These are phyloP conservation scores for Myotis lucifugus DNA, from an alignment of 2,113 vertebrate genomes.

Conservation along the genomic window DNA sequence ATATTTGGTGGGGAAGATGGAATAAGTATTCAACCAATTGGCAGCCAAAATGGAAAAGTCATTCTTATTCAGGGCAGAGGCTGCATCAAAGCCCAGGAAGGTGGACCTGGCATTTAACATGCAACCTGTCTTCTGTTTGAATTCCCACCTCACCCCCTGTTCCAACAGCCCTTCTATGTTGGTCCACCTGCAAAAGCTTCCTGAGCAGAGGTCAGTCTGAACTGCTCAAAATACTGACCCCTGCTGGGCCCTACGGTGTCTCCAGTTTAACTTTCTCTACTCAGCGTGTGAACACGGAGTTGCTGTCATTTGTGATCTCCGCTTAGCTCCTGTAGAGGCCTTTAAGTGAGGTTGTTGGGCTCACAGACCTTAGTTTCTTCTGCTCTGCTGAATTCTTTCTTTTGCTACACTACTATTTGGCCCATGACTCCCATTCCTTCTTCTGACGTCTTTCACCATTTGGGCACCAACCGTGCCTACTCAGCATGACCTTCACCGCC, in stretches of 20 bases:
- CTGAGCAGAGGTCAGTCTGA: background rate
- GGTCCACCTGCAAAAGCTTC: background rate
- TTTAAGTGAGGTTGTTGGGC: background rate
- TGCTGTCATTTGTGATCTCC: background rate
- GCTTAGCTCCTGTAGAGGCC: background rate
- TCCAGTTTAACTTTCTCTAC: background rate
- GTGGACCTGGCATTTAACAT: background rate
- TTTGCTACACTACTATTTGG: accelerated
- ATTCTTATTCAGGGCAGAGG: background rate
- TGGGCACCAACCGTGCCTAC: no score
- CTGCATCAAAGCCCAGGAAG: background rate
- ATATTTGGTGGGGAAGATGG: slow-evolving; percentile 41
- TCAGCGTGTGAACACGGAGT: background rate
- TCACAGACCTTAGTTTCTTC: background rate
- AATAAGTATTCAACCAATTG: slow-evolving; percentile 57
- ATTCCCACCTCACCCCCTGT: no score
- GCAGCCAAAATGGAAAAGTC: background rate
- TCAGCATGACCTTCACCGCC: no score
- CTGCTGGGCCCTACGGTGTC: accelerated
- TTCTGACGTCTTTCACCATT: background rate
- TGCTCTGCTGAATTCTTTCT: background rate
- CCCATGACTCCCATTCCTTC: accelerated
- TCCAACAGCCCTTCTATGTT: background rate
- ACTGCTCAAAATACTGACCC: background rate
- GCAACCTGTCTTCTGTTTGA: background rate